Evolutionary conservation across 2,797 vertebrate species (phyloP), one percentile per base, ranked within the genome.

Genomic region (Hippocampus kuda): DNA sequence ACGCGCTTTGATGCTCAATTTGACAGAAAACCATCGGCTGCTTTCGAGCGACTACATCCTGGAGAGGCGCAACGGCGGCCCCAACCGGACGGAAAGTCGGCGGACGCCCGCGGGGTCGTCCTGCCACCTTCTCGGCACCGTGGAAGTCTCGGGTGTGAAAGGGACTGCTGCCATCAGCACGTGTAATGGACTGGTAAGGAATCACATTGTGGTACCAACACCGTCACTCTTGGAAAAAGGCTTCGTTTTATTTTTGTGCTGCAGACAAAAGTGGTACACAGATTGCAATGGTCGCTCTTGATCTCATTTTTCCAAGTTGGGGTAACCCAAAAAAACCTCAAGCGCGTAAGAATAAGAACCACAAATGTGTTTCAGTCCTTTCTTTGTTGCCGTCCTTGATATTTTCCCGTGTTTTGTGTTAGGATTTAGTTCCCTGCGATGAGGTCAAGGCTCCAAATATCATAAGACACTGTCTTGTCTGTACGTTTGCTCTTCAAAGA

Each of bases 141-240:
- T 91, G 48, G 79, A 85, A 38, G 83, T 90, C 24, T 77, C 81
- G 0, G 85, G 71, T 0, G 67, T 80, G 7, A 73, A 65, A 0
- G 94, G 95, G 48, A 90, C 80, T 0, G 94, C 95, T 51, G 92
- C 91, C 0, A 88, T 99, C 84, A 99, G 96, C 85, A 89, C 92
- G 48, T 99, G 97, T 75, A 84, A 76, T 34, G 96, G 96, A 69
- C 84, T 99, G 93, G 97, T 99, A 91, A 94, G 95, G 78, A 73
- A 11, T 46, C 24, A 2, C 24, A n/a, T 4, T 38, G 16, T 60
- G 5, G 69, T 16, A 41, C 11, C 18, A 27, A 44, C 59, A 53
- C 18, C 9, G 20, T 53, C 1, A 2, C n/a, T 10, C 27, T 61
- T 56, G 8, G 49, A 51, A 9, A 51, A 9, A 22, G 49, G 16